Conservation (phyloP, 2,888 invertebrate species). For the Volucella bombylans region DNA sequence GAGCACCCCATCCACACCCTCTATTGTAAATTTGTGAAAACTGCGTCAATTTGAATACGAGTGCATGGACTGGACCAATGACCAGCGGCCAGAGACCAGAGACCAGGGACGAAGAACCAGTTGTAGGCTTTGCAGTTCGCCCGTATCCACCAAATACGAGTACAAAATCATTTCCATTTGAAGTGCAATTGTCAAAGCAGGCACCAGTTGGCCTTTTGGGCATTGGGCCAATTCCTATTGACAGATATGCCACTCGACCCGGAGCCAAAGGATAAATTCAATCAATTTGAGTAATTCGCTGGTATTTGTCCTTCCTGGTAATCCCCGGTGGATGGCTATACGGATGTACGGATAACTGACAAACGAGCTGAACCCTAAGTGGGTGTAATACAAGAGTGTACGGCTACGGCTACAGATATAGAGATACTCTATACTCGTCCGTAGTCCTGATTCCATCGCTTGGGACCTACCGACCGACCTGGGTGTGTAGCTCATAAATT, state of each 20-base stretch:
- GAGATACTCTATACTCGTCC: neutral
- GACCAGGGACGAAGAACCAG: neutral
- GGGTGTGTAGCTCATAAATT: conserved; percentile 52
- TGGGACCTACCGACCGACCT: neutral
- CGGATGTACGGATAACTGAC: neutral
- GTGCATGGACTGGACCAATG: neutral
- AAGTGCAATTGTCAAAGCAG: conserved; percentile 6
- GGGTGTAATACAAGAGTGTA: neutral
- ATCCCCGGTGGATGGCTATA: conserved; percentile 28
- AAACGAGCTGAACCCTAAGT: neutral
- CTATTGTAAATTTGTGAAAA: conserved; percentile 7
- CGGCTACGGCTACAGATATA: neutral
- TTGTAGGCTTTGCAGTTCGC: neutral
- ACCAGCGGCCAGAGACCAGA: too few species aligned
- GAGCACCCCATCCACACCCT: neutral
- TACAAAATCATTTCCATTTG: neutral
- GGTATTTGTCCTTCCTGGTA: conserved; percentile 51
- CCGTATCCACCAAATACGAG: neutral
- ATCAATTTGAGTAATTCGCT: conserved; percentile 64
- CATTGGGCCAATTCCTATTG: conserved; percentile 52
- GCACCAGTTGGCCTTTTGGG: conserved; percentile 14
- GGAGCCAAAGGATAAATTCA: conserved; percentile 49
- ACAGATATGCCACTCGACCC: conserved; percentile 55
- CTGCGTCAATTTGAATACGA: conserved; percentile 2
- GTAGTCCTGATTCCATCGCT: neutral